Conservation (phyloP, 2,888 invertebrate species). For the Ochropacha duplaris region DNA sequence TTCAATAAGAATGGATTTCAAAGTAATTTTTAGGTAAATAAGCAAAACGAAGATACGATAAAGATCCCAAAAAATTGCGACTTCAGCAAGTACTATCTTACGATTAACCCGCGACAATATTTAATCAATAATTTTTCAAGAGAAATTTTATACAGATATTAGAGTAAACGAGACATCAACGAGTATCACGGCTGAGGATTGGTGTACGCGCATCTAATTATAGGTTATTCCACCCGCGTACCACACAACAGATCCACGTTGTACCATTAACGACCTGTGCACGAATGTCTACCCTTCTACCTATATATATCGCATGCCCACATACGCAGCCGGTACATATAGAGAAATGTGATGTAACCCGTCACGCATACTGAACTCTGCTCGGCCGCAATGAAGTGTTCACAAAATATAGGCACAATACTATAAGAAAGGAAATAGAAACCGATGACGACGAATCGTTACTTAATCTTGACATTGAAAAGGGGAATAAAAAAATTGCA, state of each 20-base stretch:
- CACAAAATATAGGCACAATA: constrained; percentile 25
- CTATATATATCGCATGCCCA: constrained; percentile 47
- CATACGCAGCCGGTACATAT: constrained; percentile 42
- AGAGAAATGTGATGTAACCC: constrained; percentile 59
- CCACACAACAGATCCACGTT: constrained; percentile 73
- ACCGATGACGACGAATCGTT: constrained; percentile 23
- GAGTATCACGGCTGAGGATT: constrained; percentile 64
- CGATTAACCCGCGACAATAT: not conserved
- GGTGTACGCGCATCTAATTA: constrained; percentile 79
- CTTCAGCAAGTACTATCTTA: not conserved
- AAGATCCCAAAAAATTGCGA: not conserved
- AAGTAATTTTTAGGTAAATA: not conserved
- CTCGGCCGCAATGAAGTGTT: constrained; percentile 26
- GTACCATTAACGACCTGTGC: constrained; percentile 75
- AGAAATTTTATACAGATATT: constrained; percentile 54
- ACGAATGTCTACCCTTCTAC: constrained; percentile 62
- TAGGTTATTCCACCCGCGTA: constrained; percentile 80
- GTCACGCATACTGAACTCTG: constrained; percentile 53
- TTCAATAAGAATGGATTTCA: too few species aligned
- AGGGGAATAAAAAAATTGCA: constrained; percentile 44
- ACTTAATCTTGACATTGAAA: constrained; percentile 58
- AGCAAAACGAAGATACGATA: not conserved
- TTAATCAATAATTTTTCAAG: constrained; percentile 17
- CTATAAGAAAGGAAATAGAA: constrained; percentile 37
- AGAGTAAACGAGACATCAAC: constrained; percentile 66